Base-by-base conservation (phyloP, 1,140 invertebrate species). In the Marisa cornuarietis region DNA sequence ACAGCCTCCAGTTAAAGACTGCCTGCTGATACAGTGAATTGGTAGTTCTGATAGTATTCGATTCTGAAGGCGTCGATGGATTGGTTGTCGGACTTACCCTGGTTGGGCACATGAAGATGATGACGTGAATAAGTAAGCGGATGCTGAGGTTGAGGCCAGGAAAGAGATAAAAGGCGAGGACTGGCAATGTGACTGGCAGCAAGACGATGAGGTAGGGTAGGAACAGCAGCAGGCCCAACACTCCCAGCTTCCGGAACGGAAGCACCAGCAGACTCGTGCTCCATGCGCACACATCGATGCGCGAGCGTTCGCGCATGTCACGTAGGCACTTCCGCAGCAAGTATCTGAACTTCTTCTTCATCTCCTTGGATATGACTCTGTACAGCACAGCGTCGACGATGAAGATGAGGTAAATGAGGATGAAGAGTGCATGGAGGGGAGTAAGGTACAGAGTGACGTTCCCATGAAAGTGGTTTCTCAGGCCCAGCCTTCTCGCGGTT, bases 251-350 rank as follows among this genome's bases (percentile, higher is more conserved):
- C 66, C 79, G 14, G 68, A 82, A 82, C 7, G 81, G 81, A 42
- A 79, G n/a, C 24, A 82, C 78, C 9, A 79, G 18, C 74, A 82
- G 31, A n/a, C 75, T 42, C 4, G 69, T 78, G 18, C 49, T 49
- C 81, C 81, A 82, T 0, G 58, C 42, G 18, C 76, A 58, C 65
- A 82, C 77, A 1, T 68, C 49, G 22, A 82, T 65, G 58, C 81
- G 68, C 0, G 84, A 87, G n/a, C 79, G 72, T 42, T 86, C 83
- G 7, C 82, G 69, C 85, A 86, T 88, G 71, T 86, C 85, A 51
- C 84, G 73, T 9, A 88, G 80, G 61, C 83, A 85, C 54, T 86
- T 81, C 68, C 79, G 75, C 20, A 85, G 61, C 68, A 86, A 78
- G 62, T 65, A 72, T 62, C 83, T 79, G 10, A 88, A 79, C 24